phyloP scores from a whole-genome alignment of 1,140 invertebrate genomes.

The Goniozus legneri region DNA sequence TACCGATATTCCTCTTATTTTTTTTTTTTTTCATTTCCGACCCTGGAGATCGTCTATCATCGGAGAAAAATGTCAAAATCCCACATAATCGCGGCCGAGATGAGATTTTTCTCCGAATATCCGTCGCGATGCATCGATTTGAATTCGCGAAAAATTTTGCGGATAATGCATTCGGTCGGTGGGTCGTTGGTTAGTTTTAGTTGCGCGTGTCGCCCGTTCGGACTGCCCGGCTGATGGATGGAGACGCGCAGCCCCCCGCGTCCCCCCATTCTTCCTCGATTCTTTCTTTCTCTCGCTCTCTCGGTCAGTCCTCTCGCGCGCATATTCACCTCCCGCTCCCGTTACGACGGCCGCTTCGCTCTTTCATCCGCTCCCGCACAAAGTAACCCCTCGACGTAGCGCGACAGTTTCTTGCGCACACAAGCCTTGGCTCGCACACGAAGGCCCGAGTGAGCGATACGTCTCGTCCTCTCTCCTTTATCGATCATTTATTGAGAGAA shows the following conservation, averaged over 20 bases:
- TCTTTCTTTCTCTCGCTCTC: constrained; percentile 1
- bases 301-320: constrained; percentile 1
- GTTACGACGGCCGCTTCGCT: neutral
- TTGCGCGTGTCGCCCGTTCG: constrained; percentile 44
- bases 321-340: neutral
- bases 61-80: too few species aligned
- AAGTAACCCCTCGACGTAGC: constrained; percentile 15
- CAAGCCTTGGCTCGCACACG: neutral
- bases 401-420: constrained; percentile 18
- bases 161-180: constrained; percentile 50
- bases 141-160: constrained; percentile 30
- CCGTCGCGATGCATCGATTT: too few species aligned
- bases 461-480: too few species aligned
- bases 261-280: constrained; percentile 32
- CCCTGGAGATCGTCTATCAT: too few species aligned
- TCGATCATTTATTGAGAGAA: too few species aligned
- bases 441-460: too few species aligned
- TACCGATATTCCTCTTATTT: too few species aligned
- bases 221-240: constrained; percentile 47
- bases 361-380: constrained; percentile 9
- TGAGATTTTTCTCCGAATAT: too few species aligned
- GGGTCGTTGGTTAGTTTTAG: constrained; percentile 42
- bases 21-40: too few species aligned
- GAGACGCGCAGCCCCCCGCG: constrained; percentile 46
- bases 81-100: too few species aligned